Conservation (phyloP, 2,113 vertebrate species). For the Cisticola juncidis region DNA sequence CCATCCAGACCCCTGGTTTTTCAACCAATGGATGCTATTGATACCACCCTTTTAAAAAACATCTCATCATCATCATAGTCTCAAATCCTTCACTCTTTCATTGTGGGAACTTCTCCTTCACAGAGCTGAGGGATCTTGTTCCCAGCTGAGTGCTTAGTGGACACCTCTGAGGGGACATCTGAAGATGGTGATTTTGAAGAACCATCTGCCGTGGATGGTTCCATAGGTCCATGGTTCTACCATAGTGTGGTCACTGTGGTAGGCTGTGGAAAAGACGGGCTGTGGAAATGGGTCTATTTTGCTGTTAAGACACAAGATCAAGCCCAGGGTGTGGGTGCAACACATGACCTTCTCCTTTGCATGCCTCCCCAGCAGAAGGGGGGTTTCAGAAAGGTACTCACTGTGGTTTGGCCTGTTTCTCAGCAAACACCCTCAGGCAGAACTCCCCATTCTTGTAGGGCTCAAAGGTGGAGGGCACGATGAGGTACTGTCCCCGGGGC, state of each 20-base stretch:
- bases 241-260: not conserved
- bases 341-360: not conserved
- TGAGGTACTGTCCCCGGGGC: constrained; percentile 81
- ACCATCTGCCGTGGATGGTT: not conserved
- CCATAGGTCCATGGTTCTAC: too few relatives aligned
- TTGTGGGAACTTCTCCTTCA: not conserved
- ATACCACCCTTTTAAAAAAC: not conserved
- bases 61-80: not conserved
- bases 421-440: constrained; percentile 84
- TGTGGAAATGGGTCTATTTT: not conserved
- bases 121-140: not conserved
- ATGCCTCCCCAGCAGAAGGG: not conserved
- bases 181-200: not conserved
- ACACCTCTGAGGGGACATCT: not conserved
- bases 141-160: not conserved
- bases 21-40: not conserved
- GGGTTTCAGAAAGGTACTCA: constrained; percentile 51
- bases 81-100: not conserved
- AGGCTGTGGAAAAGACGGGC: not conserved
- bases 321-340: not conserved
- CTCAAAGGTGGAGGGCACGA: constrained; percentile 85
- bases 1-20: not conserved
- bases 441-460: constrained; percentile 84
- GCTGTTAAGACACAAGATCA: not conserved
- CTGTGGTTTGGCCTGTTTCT: constrained; percentile 78